Percentiles rank a stretch among this genome's conserved stretches.
phyloP scores from a whole-genome alignment of 2,888 invertebrate species.

The Thymelicus acteon region DNA sequence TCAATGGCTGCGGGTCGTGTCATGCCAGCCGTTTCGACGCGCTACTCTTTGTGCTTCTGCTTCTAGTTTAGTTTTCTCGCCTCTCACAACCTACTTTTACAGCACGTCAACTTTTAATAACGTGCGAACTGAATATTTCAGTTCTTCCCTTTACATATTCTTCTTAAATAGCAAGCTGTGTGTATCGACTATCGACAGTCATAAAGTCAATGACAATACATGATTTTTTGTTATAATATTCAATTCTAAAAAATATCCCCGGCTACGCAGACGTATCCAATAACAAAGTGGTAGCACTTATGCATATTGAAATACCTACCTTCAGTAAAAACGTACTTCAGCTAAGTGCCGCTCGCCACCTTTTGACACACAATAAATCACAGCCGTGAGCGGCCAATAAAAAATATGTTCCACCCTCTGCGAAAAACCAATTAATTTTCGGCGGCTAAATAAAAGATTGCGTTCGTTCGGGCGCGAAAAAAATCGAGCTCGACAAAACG shows the following conservation, averaged over 20 bases:
- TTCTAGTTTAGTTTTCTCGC: conserved; percentile 57
- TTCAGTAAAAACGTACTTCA: conserved; percentile 72
- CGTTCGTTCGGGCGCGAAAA: conserved; percentile 75
- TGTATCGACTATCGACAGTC: neutral
- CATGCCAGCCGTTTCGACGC: conserved; percentile 56
- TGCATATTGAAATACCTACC: conserved; percentile 60
- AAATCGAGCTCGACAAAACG: conserved; percentile 49
- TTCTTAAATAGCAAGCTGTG: conserved; percentile 8
- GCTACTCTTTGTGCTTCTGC: conserved; percentile 57
- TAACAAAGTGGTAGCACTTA: conserved; percentile 14
- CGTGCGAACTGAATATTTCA: conserved; percentile 24
- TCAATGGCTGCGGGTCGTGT: conserved; percentile 74
- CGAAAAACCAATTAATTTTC: conserved; percentile 85
- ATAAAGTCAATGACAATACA: neutral
- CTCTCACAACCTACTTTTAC: conserved; percentile 33
- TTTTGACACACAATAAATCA: conserved; percentile 85
- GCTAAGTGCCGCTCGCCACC: conserved; percentile 83
- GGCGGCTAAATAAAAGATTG: conserved; percentile 80
- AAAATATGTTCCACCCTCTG: conserved; percentile 84
- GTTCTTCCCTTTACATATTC: neutral
- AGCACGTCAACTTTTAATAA: conserved; percentile 35
- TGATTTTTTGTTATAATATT: neutral
- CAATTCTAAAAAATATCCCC: neutral
- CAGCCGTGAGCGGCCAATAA: conserved; percentile 82
- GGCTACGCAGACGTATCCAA: neutral